Evolutionary conservation across 2,888 invertebrate species (phyloP).

Genomic region (Phortica okadai): DNA sequence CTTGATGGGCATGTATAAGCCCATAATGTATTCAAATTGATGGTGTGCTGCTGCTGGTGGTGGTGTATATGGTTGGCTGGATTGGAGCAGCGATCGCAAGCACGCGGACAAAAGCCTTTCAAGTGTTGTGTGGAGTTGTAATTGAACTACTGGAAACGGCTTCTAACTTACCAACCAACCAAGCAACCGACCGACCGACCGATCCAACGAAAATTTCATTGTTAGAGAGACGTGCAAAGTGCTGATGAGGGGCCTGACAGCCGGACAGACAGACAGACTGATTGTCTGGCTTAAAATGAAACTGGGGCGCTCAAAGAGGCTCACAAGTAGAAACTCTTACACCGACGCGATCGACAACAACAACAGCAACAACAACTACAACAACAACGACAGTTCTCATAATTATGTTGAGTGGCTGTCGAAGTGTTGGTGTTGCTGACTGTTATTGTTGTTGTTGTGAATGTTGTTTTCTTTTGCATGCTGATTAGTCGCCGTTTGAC

Average conservation of each 20-base stretch:
- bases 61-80: slow-evolving; percentile 27
- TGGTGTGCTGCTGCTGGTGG: background rate
- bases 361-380: background rate
- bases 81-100: slow-evolving; percentile 36
- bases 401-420: slow-evolving; percentile 69
- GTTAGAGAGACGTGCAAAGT: slow-evolving; percentile 44
- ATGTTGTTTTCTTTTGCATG: slow-evolving; percentile 70
- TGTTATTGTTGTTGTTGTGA: slow-evolving; percentile 65
- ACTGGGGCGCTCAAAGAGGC: slow-evolving; percentile 70
- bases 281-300: slow-evolving; percentile 39
- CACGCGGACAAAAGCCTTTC: slow-evolving; percentile 58
- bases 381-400: slow-evolving; percentile 55
- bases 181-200: too few relatives aligned
- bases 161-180: slow-evolving; percentile 57
- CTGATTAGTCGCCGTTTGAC: slow-evolving; percentile 57
- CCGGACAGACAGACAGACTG: slow-evolving; percentile 12
- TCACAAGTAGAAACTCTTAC: slow-evolving; percentile 56
- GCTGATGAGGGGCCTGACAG: slow-evolving; percentile 27
- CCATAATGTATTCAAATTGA: slow-evolving; percentile 6
- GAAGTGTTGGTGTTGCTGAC: slow-evolving; percentile 38
- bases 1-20: slow-evolving; percentile 15
- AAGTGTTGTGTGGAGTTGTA: slow-evolving; percentile 63
- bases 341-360: slow-evolving; percentile 55
- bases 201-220: slow-evolving; percentile 63
- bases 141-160: slow-evolving; percentile 69